Conservation (phyloP, 2,888 invertebrate species). For the Bellardia bayeri region DNA sequence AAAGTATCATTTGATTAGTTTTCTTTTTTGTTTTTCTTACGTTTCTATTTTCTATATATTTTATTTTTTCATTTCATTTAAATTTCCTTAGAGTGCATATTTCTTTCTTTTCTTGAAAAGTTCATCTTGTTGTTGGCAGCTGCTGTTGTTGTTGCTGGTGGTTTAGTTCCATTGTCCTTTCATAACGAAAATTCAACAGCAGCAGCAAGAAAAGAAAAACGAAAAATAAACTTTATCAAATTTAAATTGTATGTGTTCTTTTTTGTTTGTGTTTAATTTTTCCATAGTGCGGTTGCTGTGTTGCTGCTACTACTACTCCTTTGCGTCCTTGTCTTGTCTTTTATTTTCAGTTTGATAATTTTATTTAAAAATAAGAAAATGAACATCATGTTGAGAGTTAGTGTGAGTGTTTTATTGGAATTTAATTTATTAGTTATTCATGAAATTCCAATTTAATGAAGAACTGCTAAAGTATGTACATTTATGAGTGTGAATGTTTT, state of each 20-base stretch:
- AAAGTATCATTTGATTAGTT: slow-evolving; percentile 73
- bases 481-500: slow-evolving; percentile 13
- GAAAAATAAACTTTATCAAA: slow-evolving; percentile 66
- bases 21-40: slow-evolving; percentile 63
- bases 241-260: slow-evolving; percentile 62
- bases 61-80: slow-evolving; percentile 72
- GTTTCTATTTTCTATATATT: slow-evolving; percentile 39
- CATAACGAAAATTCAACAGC: slow-evolving; percentile 41
- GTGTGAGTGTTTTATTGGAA: slow-evolving; percentile 72
- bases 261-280: slow-evolving; percentile 3
- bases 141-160: slow-evolving; percentile 58
- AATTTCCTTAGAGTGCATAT: slow-evolving; percentile 76
- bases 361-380: slow-evolving; percentile 65
- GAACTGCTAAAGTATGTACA: slow-evolving; percentile 50
- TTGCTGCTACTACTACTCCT: slow-evolving; percentile 55
- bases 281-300: slow-evolving; percentile 47
- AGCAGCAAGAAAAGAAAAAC: slow-evolving; percentile 15
- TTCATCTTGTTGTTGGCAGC: slow-evolving; percentile 56
- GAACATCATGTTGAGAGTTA: slow-evolving; percentile 66
- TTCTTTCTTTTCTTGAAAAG: slow-evolving; percentile 69
- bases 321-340: slow-evolving; percentile 71
- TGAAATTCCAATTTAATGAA: slow-evolving; percentile 74
- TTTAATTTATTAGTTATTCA: slow-evolving; percentile 74
- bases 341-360: slow-evolving; percentile 58
- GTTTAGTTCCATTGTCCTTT: slow-evolving; percentile 67